Conservation (phyloP, 1,140 invertebrate genomes). For the Bombus terrestris region DNA sequence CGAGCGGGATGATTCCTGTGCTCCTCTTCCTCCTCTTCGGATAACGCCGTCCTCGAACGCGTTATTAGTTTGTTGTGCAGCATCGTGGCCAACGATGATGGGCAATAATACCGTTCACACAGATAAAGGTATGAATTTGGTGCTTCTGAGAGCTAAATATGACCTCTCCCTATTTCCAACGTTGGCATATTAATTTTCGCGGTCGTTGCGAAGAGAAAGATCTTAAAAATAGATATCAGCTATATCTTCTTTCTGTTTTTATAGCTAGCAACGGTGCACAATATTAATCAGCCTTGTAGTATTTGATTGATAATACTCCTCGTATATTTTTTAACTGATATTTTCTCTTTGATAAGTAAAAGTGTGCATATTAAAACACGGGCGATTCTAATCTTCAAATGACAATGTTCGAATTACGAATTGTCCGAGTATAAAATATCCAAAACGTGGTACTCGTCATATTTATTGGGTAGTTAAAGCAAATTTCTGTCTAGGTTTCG, state of each 20-base stretch:
- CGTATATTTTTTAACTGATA: too few species aligned
- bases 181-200: background rate
- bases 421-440: too few species aligned
- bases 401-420: too few species aligned
- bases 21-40: constrained; percentile 22
- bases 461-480: too few species aligned
- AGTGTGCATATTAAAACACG: too few species aligned
- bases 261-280: too few species aligned
- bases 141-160: background rate
- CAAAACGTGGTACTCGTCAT: too few species aligned
- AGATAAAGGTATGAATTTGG: background rate
- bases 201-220: background rate
- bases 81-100: constrained; percentile 2
- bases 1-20: constrained; percentile 27
- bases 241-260: background rate
- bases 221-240: background rate
- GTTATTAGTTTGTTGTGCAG: constrained; percentile 32
- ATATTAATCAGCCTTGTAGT: too few species aligned
- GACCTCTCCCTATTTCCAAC: background rate
- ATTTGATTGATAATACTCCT: too few species aligned
- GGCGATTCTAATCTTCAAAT: too few species aligned
- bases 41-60: constrained; percentile 15
- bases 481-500: too few species aligned
- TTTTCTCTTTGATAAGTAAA: too few species aligned
- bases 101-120: background rate